Base-by-base conservation (phyloP, 2,888 invertebrate species). In the Cetonia aurata region DNA sequence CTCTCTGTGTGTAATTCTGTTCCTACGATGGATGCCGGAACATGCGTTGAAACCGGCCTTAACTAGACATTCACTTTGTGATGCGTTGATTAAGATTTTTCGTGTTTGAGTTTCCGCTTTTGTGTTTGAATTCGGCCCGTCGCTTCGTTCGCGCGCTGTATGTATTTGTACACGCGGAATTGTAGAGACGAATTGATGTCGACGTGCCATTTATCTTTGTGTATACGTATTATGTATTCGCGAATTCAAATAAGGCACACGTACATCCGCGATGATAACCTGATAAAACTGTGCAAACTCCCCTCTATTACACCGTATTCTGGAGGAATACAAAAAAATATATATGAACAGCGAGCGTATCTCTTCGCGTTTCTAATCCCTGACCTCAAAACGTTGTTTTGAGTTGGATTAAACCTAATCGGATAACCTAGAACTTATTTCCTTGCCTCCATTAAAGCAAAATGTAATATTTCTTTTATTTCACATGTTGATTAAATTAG, bases 41-140 rank as follows among this genome's bases (percentile, higher is more conserved):
- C 56, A 37, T 41, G 12, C 44, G 10, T 44, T 13, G 12, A 44
- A 10, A 10, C 12, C 44, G 13, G 12, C 2, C 44, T 6, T 3
- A 44, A 56, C 37, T 56, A 25, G 41, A 37, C 48, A 62, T 62
- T 62, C 62, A 62, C 62, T 62, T 62, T 62, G 31, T 33, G 37
- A 48, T 62, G 31, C 10, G 48, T 62, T 62, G 48, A 48, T 62
- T 62, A 62, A 48, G 48, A 33, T 48, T 62, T 56, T 56, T 56
- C 37, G 31, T 62, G 33, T 48, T 62, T 62, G 48, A 62, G 48
- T 62, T 62, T 62, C 48, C 48, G 62, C 62, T 48, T 48, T 62
- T 48, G 13, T 62, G 62, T 62, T 62, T 62, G 33, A 62, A 48
- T 62, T 48, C 31, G 48, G 33, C 37, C 48, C 48, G 33, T 17